Evolutionary conservation across 2,888 invertebrate genomes (phyloP).

Genomic region (Dasypolia templi): DNA sequence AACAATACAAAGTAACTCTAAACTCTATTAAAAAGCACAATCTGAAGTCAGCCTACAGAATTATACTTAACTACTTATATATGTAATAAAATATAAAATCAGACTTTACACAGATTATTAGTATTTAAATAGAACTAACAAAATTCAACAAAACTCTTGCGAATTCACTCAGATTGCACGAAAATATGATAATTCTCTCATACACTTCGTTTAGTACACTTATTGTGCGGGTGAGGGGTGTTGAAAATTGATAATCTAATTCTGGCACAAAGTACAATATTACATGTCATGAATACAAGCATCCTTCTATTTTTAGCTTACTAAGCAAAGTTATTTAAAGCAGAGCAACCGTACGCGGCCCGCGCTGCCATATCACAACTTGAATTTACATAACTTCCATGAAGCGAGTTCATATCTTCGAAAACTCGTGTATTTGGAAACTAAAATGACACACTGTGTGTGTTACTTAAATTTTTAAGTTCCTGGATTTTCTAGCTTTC

Average conservation of each 20-base stretch:
- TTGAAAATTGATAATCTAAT: not conserved
- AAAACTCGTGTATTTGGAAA: not conserved
- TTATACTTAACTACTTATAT: too few relatives aligned
- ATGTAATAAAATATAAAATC: too few relatives aligned
- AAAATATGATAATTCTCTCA: too few relatives aligned
- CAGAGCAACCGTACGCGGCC: slow-evolving; percentile 3
- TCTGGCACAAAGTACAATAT: not conserved
- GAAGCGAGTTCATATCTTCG: slow-evolving; percentile 2
- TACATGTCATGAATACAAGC: not conserved
- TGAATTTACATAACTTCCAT: slow-evolving; percentile 30
- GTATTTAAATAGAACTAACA: too few relatives aligned
- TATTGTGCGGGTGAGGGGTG: too few relatives aligned
- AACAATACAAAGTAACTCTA: too few relatives aligned
- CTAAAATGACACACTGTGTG: not conserved
- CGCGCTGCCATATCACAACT: slow-evolving; percentile 22
- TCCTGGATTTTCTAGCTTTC: not conserved
- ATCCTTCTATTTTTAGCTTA: slow-evolving; percentile 24
- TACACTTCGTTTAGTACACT: too few relatives aligned
- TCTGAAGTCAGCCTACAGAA: too few relatives aligned
- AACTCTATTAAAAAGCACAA: too few relatives aligned
- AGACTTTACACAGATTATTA: too few relatives aligned
- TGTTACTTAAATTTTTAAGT: not conserved
- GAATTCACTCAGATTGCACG: too few relatives aligned
- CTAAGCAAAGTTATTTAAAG: slow-evolving; percentile 34
- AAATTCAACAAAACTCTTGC: too few relatives aligned